Base-by-base conservation (phyloP, 2,888 invertebrate genomes). In the Reticulitermes lucifugus region DNA sequence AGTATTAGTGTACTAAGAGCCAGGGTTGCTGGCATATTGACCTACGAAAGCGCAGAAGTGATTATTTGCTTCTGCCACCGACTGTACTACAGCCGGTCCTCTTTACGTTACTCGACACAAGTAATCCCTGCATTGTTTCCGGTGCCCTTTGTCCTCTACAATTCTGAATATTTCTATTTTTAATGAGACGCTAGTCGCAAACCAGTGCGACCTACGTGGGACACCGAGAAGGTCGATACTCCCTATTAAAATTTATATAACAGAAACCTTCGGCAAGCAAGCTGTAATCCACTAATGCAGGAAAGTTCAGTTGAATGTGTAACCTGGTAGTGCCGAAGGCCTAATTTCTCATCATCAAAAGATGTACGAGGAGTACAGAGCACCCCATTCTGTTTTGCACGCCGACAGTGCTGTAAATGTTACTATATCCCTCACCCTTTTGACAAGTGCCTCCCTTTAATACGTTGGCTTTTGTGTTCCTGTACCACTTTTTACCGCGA, bases 341-440 rank as follows among this genome's bases (percentile, higher is more conserved):
- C 73, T 73, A 41, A 73, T 73, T 73, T 41, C 73, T 73, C 73
- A 73, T 70, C 25, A 70, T 73, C 73, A 73, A 73, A 73, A 73
- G 73, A 73, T 73, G 41, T 73, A 73, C 29, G 41, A 73, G 35
- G 73, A 73, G 73, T 9, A 73, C 41, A 73, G 73, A 41, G 73
- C 73, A 73, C 35, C 25, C 73, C 41, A 6, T 73, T 35, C 35
- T 65, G 12, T 65, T 65, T n/a, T 73, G 73, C 41, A 73, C 73
- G 25, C 73, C 25, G 73, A 73, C 73, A 73, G 41, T 73, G 41
- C 73, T 73, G 73, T 73, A 73, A 73, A 73, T 73, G 73, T 73
- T 73, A 7, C 73, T 73, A 10, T 10, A 29, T 10, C 73, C 73
- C 41, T 73, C 41, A 41, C 73, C 73, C 73, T 73, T 41, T 41